Evolutionary conservation across 2,797 vertebrate species (phyloP).

Genomic region (Remorina albescens): DNA sequence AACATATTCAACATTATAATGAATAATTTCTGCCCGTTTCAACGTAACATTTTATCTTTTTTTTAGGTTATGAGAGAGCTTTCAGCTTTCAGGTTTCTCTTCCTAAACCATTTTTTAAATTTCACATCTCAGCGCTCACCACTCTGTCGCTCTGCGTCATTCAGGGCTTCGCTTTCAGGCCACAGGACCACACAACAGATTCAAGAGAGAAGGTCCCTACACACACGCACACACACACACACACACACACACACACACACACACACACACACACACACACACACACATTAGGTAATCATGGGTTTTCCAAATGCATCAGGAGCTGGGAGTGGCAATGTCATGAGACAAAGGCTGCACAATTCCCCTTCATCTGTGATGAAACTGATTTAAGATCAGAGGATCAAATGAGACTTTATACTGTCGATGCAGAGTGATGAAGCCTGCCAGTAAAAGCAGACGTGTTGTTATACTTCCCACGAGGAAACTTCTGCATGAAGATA

Average conservation of each 20-base stretch:
- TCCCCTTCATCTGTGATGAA: conserved; percentile 5
- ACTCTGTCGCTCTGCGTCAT: conserved; percentile 3
- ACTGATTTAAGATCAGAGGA: not conserved
- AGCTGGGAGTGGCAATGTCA: conserved; percentile 65
- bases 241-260: conserved; percentile 12
- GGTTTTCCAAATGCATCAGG: conserved; percentile 77
- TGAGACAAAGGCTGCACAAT: conserved; percentile 44
- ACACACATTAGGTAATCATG: conserved; percentile 66
- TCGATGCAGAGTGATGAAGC: not conserved
- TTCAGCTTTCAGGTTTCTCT: not conserved
- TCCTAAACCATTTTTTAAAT: not conserved
- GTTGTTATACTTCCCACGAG: conserved; percentile 29
- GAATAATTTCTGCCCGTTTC: too few species aligned
- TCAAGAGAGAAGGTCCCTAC: conserved; percentile 38
- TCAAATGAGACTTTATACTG: not conserved
- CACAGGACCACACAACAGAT: conserved; percentile 17
- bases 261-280: conserved; percentile 36
- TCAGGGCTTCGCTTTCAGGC: conserved; percentile 43
- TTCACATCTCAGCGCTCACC: not conserved
- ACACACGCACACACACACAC: conserved; percentile 7
- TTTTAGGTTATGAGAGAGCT: not conserved
- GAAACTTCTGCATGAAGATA: conserved; percentile 48
- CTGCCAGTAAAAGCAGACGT: not conserved
- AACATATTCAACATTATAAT: too few species aligned
- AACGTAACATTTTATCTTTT: not conserved